Conservation (phyloP, 2,113 vertebrate genomes). For the Pavo muticus region DNA sequence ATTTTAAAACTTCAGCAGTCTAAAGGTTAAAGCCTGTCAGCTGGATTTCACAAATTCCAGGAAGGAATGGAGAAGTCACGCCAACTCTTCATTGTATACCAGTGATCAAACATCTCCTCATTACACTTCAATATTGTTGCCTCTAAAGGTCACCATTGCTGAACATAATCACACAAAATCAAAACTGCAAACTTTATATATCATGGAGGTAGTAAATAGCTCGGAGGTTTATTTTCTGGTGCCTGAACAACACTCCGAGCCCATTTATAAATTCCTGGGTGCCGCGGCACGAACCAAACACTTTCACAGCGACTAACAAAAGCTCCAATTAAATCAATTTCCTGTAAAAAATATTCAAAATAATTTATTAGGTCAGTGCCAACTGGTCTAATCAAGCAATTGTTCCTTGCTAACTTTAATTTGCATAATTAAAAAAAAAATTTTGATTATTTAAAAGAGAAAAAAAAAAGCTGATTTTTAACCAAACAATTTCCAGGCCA, state of each 20-base stretch:
- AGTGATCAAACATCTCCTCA: constrained; percentile 97
- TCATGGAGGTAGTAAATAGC: constrained; percentile 98
- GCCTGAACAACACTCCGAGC: constrained; percentile 86
- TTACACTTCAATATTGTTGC: constrained; percentile 99
- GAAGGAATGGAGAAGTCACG: constrained; percentile 80
- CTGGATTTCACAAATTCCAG: constrained; percentile 82
- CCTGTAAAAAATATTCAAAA: constrained; percentile 70
- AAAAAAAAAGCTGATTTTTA: constrained; percentile 13
- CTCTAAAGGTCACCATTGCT: constrained; percentile 99
- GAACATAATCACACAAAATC: constrained; percentile 99
- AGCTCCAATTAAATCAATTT: constrained; percentile 83
- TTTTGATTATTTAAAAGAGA: constrained; percentile 35
- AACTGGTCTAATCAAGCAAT: constrained; percentile 68
- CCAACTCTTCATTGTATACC: constrained; percentile 90
- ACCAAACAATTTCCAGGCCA: neutral
- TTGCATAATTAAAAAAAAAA: constrained; percentile 70
- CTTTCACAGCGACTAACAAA: constrained; percentile 73
- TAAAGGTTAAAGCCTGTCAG: constrained; percentile 87
- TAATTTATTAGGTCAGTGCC: constrained; percentile 72
- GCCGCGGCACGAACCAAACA: constrained; percentile 73
- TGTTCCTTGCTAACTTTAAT: constrained; percentile 61
- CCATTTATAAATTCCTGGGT: constrained; percentile 87
- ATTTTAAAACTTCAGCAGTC: constrained; percentile 79
- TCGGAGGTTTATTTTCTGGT: constrained; percentile 92
- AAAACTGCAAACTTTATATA: constrained; percentile 99